Percentiles rank a stretch among this genome's conserved stretches.
Evolutionary conservation across 2,888 invertebrate genomes (phyloP).

Genomic region (Ochropleura plecta): DNA sequence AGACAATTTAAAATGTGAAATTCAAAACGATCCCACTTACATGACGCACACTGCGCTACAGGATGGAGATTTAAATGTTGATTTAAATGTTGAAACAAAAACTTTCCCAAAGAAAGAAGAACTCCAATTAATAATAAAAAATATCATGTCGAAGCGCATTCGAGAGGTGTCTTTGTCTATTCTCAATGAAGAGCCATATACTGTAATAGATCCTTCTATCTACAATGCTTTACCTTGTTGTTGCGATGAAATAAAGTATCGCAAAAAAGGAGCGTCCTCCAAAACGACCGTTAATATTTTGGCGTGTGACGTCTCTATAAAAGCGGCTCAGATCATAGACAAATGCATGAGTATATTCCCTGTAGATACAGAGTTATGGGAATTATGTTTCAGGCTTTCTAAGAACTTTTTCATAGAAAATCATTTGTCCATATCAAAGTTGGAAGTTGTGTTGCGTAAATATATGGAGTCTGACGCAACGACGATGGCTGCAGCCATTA

Average conservation of each 20-base stretch:
- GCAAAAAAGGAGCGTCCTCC: conserved; percentile 63
- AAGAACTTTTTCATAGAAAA: conserved; percentile 85
- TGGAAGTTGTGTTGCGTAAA: conserved; percentile 90
- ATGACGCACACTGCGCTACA: conserved; percentile 74
- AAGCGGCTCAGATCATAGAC: conserved; percentile 82
- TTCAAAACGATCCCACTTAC: conserved; percentile 73
- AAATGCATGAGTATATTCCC: conserved; percentile 85
- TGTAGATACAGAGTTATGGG: conserved; percentile 82
- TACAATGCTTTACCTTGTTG: conserved; percentile 81
- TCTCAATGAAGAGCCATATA: conserved; percentile 82
- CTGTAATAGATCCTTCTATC: conserved; percentile 72
- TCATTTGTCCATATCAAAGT: conserved; percentile 82
- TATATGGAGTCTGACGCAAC: conserved; percentile 88
- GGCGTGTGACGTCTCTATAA: conserved; percentile 74
- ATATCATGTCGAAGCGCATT: conserved; percentile 83
- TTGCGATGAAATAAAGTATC: conserved; percentile 81
- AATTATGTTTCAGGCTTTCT: conserved; percentile 82
- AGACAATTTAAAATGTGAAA: conserved; percentile 75
- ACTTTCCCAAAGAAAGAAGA: conserved; percentile 74
- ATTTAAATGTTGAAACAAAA: conserved; percentile 53
- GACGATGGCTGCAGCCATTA: conserved; percentile 86
- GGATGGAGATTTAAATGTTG: conserved; percentile 50
- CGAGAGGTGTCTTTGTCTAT: conserved; percentile 84
- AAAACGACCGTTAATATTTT: conserved; percentile 58
- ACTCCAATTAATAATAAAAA: conserved; percentile 78